Base-by-base conservation (phyloP, 2,797 vertebrate genomes). In the Lepus townsendii region DNA sequence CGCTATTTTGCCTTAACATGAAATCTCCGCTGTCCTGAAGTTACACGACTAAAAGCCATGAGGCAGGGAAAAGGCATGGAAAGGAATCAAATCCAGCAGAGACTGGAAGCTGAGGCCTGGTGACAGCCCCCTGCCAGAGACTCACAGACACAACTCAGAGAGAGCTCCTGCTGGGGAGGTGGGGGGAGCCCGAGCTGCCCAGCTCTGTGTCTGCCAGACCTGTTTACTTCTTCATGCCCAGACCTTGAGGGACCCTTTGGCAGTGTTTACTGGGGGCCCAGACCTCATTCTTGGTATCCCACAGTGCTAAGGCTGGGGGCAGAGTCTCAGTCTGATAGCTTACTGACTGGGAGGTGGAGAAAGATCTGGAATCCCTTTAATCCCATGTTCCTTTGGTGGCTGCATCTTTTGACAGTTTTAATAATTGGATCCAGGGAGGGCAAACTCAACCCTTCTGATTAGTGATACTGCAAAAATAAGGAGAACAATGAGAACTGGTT, bases 211-310 rank as follows among this genome's bases (percentile, higher is more conserved):
- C 89, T 85, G 27, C 75, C 72, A 96, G 75, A 80, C 47, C 42
- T 91, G 94, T 94, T 95, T 92, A 86, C 32, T 50, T 97, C 96
- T 90, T 71, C 84, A 62, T 77, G 85, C 62, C 94, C 93, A 92
- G 96, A 93, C 47, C 24, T 47, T 24, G 71, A 92, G 68, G 94
- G 60, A 62, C 17, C 30, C 66, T 90, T 72, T 75, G 90, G 79
- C 87, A 88, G 32, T 71, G 47, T 69, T 79, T 88, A 30, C 83
- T 79, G 75, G 87, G 89, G 78, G 27, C 83, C 30, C 35, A 60
- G 80, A 91, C 84, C 72, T 95, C 35, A 38, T 72, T 94, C 57
- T 85, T 65, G 27, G 82, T 65, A 19, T 63, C 69, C 84, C 72
- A 76, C 1, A 1, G 82, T 14, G 30, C 76, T 35, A 72, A 90